Percentiles rank a stretch among this genome's conserved stretches.
phyloP scores from a whole-genome alignment of 2,113 vertebrate species.

The Leuciscus idus region DNA sequence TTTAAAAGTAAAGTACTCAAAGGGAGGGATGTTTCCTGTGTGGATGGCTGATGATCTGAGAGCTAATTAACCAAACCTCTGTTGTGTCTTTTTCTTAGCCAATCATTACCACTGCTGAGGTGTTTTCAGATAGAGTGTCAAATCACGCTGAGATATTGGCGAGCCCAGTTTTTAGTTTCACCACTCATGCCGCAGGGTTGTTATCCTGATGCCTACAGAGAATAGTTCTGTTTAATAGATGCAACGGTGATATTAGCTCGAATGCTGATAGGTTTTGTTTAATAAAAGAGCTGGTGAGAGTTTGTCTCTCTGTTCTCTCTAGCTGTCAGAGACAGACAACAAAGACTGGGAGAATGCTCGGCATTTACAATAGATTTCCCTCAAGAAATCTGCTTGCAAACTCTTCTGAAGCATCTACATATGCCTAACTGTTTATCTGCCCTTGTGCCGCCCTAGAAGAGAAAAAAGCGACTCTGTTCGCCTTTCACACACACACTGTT shows the following conservation, averaged over 20 bases:
- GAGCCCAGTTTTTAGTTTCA: slow-evolving; percentile 57
- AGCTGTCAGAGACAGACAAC: not conserved
- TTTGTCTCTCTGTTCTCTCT: slow-evolving; percentile 3
- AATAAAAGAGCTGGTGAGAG: slow-evolving; percentile 54
- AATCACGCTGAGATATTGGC: slow-evolving; percentile 56
- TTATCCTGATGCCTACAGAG: slow-evolving; percentile 52
- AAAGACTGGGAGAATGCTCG: not conserved
- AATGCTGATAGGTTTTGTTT: slow-evolving; percentile 70
- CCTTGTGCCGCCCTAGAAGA: not conserved
- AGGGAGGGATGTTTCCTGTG: not conserved
- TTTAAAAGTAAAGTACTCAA: slow-evolving; percentile 30
- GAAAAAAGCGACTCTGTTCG: not conserved
- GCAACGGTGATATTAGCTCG: slow-evolving; percentile 74
- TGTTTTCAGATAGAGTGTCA: slow-evolving; percentile 54
- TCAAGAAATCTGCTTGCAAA: not conserved
- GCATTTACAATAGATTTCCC: slow-evolving; percentile 30
- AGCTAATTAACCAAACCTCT: slow-evolving; percentile 61
- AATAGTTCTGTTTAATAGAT: slow-evolving; percentile 67
- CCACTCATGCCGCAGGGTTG: slow-evolving; percentile 53
- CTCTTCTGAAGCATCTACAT: slow-evolving; percentile 15
- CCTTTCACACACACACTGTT: not conserved
- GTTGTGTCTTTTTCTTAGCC: slow-evolving; percentile 30
- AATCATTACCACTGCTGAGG: slow-evolving; percentile 51
- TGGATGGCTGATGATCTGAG: slow-evolving; percentile 17
- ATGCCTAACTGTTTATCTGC: not conserved